These are phyloP conservation scores for Clarias fuscus DNA, from an alignment of 2,797 vertebrate species.

Conservation along the genomic window DNA sequence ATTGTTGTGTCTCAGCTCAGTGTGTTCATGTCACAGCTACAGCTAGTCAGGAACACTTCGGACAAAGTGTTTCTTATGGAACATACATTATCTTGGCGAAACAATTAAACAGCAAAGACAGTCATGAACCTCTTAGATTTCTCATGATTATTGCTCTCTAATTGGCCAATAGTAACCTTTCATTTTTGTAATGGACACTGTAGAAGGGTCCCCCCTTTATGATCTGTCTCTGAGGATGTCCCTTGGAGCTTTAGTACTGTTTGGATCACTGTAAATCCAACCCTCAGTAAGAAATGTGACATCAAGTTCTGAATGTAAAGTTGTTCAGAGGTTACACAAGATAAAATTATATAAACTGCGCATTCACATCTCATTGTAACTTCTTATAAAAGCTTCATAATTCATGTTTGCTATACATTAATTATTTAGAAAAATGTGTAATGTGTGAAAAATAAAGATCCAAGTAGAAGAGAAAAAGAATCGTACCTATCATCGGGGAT, in stretches of 20 bases:
- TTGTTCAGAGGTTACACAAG: neutral
- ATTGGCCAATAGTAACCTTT: slow-evolving; percentile 39
- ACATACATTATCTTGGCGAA: slow-evolving; percentile 18
- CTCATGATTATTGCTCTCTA: slow-evolving; percentile 35
- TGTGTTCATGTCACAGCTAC: slow-evolving; percentile 26
- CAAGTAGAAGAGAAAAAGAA: neutral
- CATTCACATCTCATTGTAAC: slow-evolving; percentile 1
- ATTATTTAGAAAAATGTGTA: neutral
- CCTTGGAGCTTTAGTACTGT: slow-evolving; percentile 13
- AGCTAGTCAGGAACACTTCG: slow-evolving; percentile 7
- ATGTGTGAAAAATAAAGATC: neutral
- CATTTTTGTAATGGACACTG: slow-evolving; percentile 34
- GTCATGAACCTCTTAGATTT: slow-evolving; percentile 20
- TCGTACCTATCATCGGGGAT: slow-evolving; percentile 97
- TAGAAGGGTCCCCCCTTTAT: slow-evolving; percentile 15
- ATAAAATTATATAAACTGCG: neutral
- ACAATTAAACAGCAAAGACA: slow-evolving; percentile 17
- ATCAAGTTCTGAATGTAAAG: neutral
- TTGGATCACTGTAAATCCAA: slow-evolving; percentile 15
- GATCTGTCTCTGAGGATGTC: slow-evolving; percentile 25
- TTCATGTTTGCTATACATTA: neutral
- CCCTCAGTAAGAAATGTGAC: neutral
- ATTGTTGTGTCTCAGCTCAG: slow-evolving; percentile 20
- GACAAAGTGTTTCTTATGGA: slow-evolving; percentile 5
- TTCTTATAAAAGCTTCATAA: neutral